phyloP scores from a whole-genome alignment of 1,140 invertebrate species.

The Cherax quadricarinatus region DNA sequence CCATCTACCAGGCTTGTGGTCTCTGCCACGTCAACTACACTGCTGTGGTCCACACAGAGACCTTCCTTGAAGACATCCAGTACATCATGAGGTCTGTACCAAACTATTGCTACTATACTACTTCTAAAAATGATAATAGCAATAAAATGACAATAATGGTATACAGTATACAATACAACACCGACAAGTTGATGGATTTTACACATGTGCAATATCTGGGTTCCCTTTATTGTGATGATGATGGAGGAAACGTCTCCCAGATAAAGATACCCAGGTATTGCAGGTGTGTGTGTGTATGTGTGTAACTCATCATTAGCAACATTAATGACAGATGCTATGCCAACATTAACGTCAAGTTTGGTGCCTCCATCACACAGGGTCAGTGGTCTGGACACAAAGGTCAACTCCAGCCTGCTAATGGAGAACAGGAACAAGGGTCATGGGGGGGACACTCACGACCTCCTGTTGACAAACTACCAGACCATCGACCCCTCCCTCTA shows the following conservation, averaged over 20 bases:
- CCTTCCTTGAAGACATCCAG: constrained; percentile 12
- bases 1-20: constrained; percentile 27
- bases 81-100: constrained; percentile 41
- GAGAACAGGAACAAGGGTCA: constrained; percentile 13
- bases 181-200: too few species aligned
- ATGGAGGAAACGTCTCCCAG: too few species aligned
- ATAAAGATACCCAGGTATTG: neutral
- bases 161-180: neutral
- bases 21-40: constrained; percentile 52
- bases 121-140: too few species aligned
- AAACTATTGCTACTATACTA: neutral
- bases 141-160: neutral
- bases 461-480: neutral
- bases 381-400: constrained; percentile 13
- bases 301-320: too few species aligned
- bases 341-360: too few species aligned
- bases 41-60: constrained; percentile 36
- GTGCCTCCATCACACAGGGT: neutral
- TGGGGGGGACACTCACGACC: constrained; percentile 39
- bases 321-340: too few species aligned
- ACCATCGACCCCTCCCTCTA: constrained; percentile 3
- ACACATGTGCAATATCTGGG: too few species aligned
- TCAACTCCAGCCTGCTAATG: constrained; percentile 10
- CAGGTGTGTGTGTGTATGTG: too few species aligned
- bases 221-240: too few species aligned